Base-by-base conservation (phyloP, 2,888 invertebrate species). In the Leucania comma region DNA sequence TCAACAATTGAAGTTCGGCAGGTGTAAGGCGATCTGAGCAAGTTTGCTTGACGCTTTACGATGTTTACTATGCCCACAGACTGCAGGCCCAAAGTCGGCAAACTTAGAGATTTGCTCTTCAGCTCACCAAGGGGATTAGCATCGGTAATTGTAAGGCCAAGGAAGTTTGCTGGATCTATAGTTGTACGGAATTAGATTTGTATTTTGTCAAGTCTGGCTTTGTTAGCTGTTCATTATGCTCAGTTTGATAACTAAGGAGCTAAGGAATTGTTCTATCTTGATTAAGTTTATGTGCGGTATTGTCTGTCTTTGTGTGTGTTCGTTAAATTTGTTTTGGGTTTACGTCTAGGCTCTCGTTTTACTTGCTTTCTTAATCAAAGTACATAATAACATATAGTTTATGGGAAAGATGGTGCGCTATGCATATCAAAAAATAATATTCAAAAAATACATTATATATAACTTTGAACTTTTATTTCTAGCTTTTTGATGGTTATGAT, bases 141-240 rank as follows among this genome's bases (percentile, higher is more conserved):
- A 91, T 93, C 86, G 83, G 84, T 90, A 89, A 90, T 90, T 90
- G 90, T 88, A 86, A 88, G 91, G 90, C 90, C 90, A 89, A 86
- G 84, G 71, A 81, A 86, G 80, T 86, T 84, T 80, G 81, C 72
- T 72, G 77, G 78, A 82, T 81, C 79, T 65, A 82, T 84, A 86
- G 85, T 86, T 85, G 86, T 82, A 42, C 62, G 29, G 61, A 76
- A 84, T 84, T 82, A 68, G 76, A 82, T 78, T 82, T 76, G 78
- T 78, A 80, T 75, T 80, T 82, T 80, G 83, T 78, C 72, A 80
- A 72, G 75, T 76, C 80, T 78, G 70, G 74, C 78, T 74, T 84
- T 77, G 77, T 82, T 82, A 66, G 75, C 53, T 66, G 73, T 83
- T 80, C 65, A 66, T 81, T 82, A 78, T 72, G 63, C 67, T 64